Conservation (phyloP, 2,113 vertebrate species). For the Esox niger region DNA sequence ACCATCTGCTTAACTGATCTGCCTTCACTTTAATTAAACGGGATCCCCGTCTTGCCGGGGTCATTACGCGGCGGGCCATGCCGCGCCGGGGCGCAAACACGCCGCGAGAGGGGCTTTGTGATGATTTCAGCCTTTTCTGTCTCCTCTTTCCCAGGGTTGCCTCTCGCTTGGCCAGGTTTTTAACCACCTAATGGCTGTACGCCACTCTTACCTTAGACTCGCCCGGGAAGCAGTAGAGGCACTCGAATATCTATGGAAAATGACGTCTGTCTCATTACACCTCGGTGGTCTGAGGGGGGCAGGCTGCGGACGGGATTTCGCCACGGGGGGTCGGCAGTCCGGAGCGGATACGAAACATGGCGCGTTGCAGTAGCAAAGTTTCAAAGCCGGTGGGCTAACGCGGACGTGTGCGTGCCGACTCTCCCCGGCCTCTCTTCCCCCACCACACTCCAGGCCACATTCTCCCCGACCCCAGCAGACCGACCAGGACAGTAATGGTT, state of each 20-base stretch:
- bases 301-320: no score
- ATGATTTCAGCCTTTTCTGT: constrained; percentile 79
- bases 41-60: constrained; percentile 78
- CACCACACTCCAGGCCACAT: background rate
- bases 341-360: background rate
- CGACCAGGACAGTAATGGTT: constrained; percentile 61
- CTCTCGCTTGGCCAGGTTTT: constrained; percentile 53
- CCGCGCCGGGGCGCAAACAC: constrained; percentile 32
- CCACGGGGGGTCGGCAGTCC: background rate
- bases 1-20: constrained; percentile 83
- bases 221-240: background rate
- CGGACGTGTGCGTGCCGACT: background rate
- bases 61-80: constrained; percentile 62
- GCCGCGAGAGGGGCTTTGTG: constrained; percentile 71
- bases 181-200: constrained; percentile 37
- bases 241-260: background rate
- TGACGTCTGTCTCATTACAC: no score
- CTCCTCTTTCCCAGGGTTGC: constrained; percentile 71
- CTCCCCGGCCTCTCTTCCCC: background rate
- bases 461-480: background rate
- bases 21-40: constrained; percentile 81
- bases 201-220: background rate
- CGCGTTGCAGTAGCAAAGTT: background rate
- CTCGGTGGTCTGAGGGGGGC: background rate
- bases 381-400: background rate